These are phyloP conservation scores for Apamea crenata DNA, from an alignment of 2,888 invertebrate species.

Conservation along the genomic window DNA sequence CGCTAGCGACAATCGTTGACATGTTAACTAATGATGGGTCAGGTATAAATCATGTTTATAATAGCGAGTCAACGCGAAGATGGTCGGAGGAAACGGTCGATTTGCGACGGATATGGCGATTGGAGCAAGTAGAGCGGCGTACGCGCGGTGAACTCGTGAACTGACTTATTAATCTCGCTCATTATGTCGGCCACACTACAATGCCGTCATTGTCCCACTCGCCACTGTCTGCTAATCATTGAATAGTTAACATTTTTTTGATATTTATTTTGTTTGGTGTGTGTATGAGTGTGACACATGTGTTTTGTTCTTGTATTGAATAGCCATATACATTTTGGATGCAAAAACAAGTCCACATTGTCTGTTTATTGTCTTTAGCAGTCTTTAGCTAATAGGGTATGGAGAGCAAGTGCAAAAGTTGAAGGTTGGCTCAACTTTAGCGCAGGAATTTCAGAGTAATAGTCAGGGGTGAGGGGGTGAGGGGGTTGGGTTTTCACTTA, in stretches of 20 bases:
- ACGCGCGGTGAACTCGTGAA: constrained; percentile 74
- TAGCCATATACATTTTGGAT: constrained; percentile 12
- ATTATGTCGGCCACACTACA: constrained; percentile 73
- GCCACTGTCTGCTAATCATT: constrained; percentile 59
- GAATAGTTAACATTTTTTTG: constrained; percentile 50
- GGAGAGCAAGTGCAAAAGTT: constrained; percentile 30
- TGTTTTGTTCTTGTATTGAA: constrained; percentile 33
- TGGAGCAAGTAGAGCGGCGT: constrained; percentile 83
- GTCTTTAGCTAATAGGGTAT: constrained; percentile 13
- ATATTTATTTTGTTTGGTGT: constrained; percentile 46
- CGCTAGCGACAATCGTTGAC: constrained; percentile 84
- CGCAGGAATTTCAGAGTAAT: neutral
- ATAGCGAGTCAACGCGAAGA: constrained; percentile 82
- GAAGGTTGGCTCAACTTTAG: constrained; percentile 12
- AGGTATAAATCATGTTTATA: constrained; percentile 89
- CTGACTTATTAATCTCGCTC: constrained; percentile 78
- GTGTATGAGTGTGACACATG: constrained; percentile 31
- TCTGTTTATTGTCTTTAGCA: constrained; percentile 39
- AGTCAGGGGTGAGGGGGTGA: too few relatives aligned
- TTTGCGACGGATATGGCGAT: constrained; percentile 89
- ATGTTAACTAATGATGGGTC: constrained; percentile 87
- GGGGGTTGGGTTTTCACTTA: neutral
- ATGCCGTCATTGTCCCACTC: constrained; percentile 70
- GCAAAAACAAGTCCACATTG: constrained; percentile 19
- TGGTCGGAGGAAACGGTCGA: constrained; percentile 86